Evolutionary conservation across 2,797 vertebrate species (phyloP).

Genomic region (Okamejei kenojei): DNA sequence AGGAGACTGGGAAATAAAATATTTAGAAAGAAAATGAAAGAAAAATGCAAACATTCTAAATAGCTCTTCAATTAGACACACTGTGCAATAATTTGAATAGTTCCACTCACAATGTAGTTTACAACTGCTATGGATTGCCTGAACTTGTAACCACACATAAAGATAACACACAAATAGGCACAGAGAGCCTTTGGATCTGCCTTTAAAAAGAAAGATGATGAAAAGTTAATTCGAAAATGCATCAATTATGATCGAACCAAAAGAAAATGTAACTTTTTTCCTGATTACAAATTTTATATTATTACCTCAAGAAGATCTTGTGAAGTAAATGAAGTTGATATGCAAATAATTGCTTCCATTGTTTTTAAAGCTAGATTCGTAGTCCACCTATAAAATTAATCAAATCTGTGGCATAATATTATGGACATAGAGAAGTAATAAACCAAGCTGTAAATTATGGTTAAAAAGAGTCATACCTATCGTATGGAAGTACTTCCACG

Average conservation of each 20-base stretch:
- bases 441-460: not conserved
- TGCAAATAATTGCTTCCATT: conserved; percentile 41
- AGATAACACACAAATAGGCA: conserved; percentile 47
- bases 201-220: conserved; percentile 38
- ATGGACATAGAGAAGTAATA: not conserved
- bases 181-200: conserved; percentile 39
- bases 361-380: conserved; percentile 44
- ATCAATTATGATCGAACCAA: not conserved
- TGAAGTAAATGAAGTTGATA: conserved; percentile 42
- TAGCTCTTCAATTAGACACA: not conserved
- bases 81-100: not conserved
- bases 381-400: conserved; percentile 40
- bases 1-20: not conserved
- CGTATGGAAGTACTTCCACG: conserved; percentile 41
- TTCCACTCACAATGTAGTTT: conserved; percentile 41
- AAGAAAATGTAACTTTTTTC: not conserved
- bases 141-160: conserved; percentile 45
- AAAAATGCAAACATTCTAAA: not conserved
- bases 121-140: conserved; percentile 44
- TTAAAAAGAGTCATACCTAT: conserved; percentile 39
- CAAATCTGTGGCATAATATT: not conserved
- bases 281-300: not conserved
- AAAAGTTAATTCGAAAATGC: not conserved
- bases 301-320: conserved; percentile 42
- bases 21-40: not conserved